Evolutionary conservation across 2,113 vertebrate genomes (phyloP), one percentile per base, ranked within the genome.

Genomic region (Centrocercus urophasianus): DNA sequence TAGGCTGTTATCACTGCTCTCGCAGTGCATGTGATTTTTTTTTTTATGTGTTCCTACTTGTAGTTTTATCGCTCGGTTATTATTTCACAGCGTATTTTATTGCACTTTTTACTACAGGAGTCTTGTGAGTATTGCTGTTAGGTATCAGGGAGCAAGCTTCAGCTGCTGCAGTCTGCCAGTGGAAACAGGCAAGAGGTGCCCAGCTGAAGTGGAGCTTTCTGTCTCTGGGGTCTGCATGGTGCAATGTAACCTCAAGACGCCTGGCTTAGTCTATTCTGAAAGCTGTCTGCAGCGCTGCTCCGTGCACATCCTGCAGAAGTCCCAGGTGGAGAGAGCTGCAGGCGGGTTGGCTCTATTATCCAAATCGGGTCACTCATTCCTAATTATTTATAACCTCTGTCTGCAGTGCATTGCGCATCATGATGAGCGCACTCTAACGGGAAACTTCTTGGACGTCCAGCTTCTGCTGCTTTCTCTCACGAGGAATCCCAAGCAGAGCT

Each of bases 51-150:
- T 88, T 95, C 93, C 94, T 95, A 95, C 94, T 94, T 94, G 93
- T 95, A 94, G 93, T 95, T 97, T 97, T 97, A 97, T 95, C 92
- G 81, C 95, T 95, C 82, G 64, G 94, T 95, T 96, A 96, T 96
- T 95, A 95, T 95, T 97, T 95, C 94, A 86, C 88, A 79, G 94
- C 84, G 93, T 11, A 16, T 95, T 97, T 96, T 95, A 96, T 63
- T 72, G 92, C 90, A 93, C 59, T 21, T 94, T 96, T 97, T 95
- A 97, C 92, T 86, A 73, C 83, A 56, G 86, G 86, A 83, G 86
- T 66, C 90, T 93, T 95, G 74, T 79, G 93, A 89, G 91, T 74
- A 92, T 81, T 75, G 63, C 85, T 8, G n/a, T 56, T 88, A 91
- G 94, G 52, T 59, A 54, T 34, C 3, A 25, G 80, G 80, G 77